Conservation (phyloP, 2,113 vertebrate species). For the Chaetodon auriga region DNA sequence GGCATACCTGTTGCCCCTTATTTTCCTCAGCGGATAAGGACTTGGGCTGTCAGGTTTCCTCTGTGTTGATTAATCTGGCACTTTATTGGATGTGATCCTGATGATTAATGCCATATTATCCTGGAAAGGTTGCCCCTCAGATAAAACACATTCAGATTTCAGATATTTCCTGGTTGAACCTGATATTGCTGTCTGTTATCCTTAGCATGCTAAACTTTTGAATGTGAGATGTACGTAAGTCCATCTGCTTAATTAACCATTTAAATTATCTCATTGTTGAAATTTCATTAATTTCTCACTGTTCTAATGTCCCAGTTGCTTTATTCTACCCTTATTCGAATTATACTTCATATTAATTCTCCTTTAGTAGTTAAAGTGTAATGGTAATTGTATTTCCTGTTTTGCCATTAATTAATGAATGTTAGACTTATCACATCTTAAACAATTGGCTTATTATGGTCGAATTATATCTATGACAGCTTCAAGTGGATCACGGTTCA, state of each 20-base stretch:
- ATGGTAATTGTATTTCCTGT: not conserved
- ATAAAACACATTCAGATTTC: constrained; percentile 71
- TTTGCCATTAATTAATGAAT: not conserved
- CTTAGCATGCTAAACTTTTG: constrained; percentile 27
- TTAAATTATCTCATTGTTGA: constrained; percentile 19
- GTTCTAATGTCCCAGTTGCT: not conserved
- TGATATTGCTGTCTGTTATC: constrained; percentile 55
- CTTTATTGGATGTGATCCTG: constrained; percentile 79
- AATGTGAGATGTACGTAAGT: constrained; percentile 22
- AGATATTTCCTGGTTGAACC: constrained; percentile 64
- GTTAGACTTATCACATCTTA: not conserved
- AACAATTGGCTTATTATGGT: not conserved
- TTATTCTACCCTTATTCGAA: not conserved
- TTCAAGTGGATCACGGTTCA: not conserved
- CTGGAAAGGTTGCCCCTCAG: constrained; percentile 51
- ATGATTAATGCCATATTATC: constrained; percentile 80
- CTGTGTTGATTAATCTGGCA: constrained; percentile 73
- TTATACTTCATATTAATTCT: not conserved
- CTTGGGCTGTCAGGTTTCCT: constrained; percentile 69
- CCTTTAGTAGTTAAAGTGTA: not conserved
- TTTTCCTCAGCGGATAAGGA: constrained; percentile 73
- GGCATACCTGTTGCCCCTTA: constrained; percentile 75
- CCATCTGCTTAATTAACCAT: constrained; percentile 24
- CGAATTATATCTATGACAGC: not conserved
- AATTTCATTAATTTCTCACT: not conserved